Evolutionary conservation across 2,113 vertebrate genomes (phyloP).

Genomic region (Lepus timidus): DNA sequence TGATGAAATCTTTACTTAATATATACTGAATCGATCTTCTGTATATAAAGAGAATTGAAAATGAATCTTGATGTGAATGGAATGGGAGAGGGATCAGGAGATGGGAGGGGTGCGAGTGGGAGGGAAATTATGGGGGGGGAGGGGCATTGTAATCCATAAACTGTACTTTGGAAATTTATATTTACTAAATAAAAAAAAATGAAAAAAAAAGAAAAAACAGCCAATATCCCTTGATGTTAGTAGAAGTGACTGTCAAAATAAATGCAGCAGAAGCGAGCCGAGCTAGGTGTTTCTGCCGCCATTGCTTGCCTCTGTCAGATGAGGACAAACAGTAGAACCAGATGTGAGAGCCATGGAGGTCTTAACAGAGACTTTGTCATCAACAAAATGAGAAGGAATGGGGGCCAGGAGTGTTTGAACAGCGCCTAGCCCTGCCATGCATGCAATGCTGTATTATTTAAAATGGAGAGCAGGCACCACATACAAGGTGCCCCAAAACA

Average conservation of each 20-base stretch:
- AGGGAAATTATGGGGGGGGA: no score
- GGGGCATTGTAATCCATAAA: no score
- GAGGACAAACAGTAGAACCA: neutral
- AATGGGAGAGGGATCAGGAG: no score
- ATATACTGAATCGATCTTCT: no score
- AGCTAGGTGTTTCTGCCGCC: neutral
- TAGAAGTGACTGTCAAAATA: constrained; percentile 9
- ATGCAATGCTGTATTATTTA: neutral
- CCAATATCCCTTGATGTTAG: constrained; percentile 3
- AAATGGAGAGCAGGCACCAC: neutral
- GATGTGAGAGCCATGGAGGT: neutral
- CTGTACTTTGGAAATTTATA: no score
- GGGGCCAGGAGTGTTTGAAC: neutral
- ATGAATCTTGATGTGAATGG: no score
- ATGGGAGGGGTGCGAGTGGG: no score
- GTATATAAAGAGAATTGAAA: no score
- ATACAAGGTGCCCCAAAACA: no score
- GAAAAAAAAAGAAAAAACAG: constrained; percentile 63
- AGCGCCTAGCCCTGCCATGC: neutral
- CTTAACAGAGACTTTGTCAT: neutral
- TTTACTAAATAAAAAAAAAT: no score
- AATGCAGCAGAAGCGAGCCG: neutral
- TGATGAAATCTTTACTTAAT: no score
- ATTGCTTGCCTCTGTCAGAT: neutral
- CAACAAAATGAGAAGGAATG: neutral